A percentile compares a stretch with the other conserved stretches of the same genome.
Evolutionary conservation across 2,113 vertebrate genomes (phyloP).

Genomic region (Pagrus major): DNA sequence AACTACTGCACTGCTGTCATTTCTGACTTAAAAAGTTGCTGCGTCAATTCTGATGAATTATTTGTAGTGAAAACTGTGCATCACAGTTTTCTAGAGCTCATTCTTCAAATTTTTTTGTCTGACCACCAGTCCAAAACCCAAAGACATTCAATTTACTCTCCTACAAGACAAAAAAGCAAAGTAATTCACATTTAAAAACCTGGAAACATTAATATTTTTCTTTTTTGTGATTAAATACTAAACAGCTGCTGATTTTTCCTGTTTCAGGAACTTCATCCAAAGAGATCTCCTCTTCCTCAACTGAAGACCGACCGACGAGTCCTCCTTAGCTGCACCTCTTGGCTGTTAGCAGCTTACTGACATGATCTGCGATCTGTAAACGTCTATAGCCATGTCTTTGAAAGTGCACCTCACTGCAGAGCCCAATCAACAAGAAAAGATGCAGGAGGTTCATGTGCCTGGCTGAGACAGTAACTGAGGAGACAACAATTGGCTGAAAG

Average conservation of each 20-base stretch:
- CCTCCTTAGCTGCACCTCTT: neutral
- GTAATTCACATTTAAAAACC: neutral
- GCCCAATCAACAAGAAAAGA: constrained; percentile 11
- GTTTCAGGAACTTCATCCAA: constrained; percentile 36
- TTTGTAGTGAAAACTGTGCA: neutral
- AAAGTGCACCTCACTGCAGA: constrained; percentile 14
- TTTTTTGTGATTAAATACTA: neutral
- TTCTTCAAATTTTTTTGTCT: neutral
- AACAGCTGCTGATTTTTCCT: neutral
- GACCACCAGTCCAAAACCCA: too few relatives aligned
- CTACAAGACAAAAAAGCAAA: neutral
- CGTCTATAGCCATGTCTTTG: constrained; percentile 38
- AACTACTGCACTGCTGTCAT: neutral
- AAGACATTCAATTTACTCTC: neutral
- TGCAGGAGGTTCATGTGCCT: constrained; percentile 11
- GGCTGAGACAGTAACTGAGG: constrained; percentile 29
- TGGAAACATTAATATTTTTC: neutral
- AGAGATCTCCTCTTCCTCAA: constrained; percentile 1
- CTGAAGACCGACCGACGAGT: neutral
- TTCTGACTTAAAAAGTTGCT: neutral
- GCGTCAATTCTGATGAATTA: too few relatives aligned
- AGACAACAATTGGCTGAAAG: neutral
- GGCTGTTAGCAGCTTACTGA: neutral
- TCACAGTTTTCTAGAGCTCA: neutral
- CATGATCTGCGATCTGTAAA: constrained; percentile 3